Conservation (phyloP, 2,797 vertebrate species). For the Pygocentrus nattereri region DNA sequence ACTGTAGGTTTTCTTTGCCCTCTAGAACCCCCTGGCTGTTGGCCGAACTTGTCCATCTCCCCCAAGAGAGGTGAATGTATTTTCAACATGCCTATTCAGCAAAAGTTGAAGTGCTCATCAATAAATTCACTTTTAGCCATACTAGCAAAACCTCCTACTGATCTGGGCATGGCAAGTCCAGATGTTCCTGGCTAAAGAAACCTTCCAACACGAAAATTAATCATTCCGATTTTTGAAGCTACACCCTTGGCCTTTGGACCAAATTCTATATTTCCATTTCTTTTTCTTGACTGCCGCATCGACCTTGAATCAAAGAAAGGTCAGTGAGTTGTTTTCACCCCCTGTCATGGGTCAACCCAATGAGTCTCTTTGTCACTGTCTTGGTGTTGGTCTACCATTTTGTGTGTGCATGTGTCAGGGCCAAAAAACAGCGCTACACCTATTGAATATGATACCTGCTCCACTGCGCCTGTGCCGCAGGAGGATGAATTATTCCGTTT, state of each 20-base stretch:
- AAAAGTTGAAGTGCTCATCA: constrained; percentile 49
- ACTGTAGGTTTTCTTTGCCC: constrained; percentile 19
- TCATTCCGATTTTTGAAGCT: constrained; percentile 38
- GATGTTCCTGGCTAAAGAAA: constrained; percentile 54
- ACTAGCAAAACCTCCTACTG: constrained; percentile 52
- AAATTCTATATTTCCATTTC: neutral
- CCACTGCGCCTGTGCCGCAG: constrained; percentile 28
- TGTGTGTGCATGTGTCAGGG: constrained; percentile 10
- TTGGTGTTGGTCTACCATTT: constrained; percentile 39
- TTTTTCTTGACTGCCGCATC: neutral
- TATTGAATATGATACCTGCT: constrained; percentile 39
- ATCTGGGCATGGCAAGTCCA: constrained; percentile 46
- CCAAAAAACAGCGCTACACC: constrained; percentile 17
- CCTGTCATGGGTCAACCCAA: neutral
- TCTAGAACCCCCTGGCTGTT: constrained; percentile 27
- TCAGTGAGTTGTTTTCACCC: neutral
- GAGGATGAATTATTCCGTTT: constrained; percentile 68
- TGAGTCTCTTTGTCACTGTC: neutral
- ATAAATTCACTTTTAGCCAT: constrained; percentile 54
- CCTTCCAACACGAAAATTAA: constrained; percentile 42
- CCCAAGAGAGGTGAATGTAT: constrained; percentile 27
- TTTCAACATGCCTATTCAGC: constrained; percentile 49
- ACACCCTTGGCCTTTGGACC: constrained; percentile 7
- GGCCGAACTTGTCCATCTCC: constrained; percentile 34
- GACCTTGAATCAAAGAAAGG: neutral